phyloP scores from a whole-genome alignment of 1,140 invertebrate species.

The Lineus longissimus region DNA sequence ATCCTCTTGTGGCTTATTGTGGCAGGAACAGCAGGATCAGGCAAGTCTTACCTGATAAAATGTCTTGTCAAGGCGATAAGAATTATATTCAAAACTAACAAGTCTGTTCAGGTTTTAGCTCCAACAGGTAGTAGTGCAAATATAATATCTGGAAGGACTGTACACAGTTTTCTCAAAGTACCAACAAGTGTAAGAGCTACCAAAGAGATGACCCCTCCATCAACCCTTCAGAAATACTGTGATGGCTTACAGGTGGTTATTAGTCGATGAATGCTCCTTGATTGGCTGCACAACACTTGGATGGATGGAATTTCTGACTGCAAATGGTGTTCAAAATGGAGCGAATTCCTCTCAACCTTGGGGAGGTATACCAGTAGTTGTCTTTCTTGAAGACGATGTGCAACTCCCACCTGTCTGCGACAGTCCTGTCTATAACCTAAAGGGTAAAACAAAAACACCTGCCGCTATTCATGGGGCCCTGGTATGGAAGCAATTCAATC shows the following conservation, averaged over 20 bases:
- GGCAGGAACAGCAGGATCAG: slow-evolving; percentile 1
- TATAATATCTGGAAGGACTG: slow-evolving; percentile 18
- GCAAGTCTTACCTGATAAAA: slow-evolving; percentile 14
- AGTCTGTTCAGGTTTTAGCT: slow-evolving; percentile 21
- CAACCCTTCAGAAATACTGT: slow-evolving; percentile 15
- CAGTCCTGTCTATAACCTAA: slow-evolving; percentile 18
- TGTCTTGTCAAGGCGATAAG: slow-evolving; percentile 17
- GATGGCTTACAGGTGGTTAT: slow-evolving; percentile 12
- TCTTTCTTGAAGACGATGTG: slow-evolving; percentile 26
- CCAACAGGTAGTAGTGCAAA: slow-evolving; percentile 27
- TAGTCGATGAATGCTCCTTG: slow-evolving; percentile 27
- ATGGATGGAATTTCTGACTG: slow-evolving; percentile 23
- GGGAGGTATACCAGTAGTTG: slow-evolving; percentile 24
- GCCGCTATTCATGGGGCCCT: slow-evolving; percentile 21
- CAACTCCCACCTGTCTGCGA: slow-evolving; percentile 25
- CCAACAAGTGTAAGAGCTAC: slow-evolving; percentile 10
- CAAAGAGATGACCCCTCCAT: slow-evolving; percentile 16
- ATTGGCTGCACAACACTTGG: slow-evolving; percentile 21
- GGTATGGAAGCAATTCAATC: slow-evolving; percentile 20
- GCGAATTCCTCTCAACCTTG: slow-evolving; percentile 14
- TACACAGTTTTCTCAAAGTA: slow-evolving; percentile 23
- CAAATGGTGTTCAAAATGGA: slow-evolving; percentile 10
- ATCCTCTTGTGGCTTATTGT: background rate
- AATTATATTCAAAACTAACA: slow-evolving; percentile 15
- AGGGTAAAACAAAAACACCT: background rate